A percentile compares a stretch with the other conserved stretches of the same genome.
These are phyloP conservation scores for Aeoliscus strigatus DNA, from an alignment of 2,797 vertebrate species.

Conservation along the genomic window DNA sequence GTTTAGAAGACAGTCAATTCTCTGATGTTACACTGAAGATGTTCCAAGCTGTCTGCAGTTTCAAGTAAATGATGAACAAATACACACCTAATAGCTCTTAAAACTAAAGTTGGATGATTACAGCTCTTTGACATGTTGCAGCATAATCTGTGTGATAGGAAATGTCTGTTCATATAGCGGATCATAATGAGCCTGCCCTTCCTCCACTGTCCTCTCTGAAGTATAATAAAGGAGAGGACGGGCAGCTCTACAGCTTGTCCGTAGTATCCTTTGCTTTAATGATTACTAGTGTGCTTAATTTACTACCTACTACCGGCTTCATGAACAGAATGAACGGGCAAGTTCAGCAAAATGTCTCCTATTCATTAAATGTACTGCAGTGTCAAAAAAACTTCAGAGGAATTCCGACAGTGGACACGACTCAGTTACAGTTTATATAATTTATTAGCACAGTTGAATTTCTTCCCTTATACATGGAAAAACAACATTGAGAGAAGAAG, in stretches of 20 bases:
- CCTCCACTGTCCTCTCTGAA: background rate
- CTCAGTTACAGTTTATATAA: constrained; percentile 25
- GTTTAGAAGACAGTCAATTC: constrained; percentile 18
- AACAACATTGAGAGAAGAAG: constrained; percentile 21
- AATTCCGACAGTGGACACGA: constrained; percentile 40
- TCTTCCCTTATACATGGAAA: constrained; percentile 12
- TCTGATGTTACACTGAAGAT: constrained; percentile 15
- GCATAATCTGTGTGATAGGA: constrained; percentile 6
- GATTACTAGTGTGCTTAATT: constrained; percentile 43
- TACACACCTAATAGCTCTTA: too few relatives aligned
- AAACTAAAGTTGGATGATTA: too few relatives aligned
- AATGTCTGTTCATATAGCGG: background rate
- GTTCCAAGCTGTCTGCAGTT: constrained; percentile 26
- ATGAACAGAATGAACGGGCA: constrained; percentile 40
- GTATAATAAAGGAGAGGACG: constrained; percentile 7
- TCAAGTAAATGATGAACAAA: too few relatives aligned
- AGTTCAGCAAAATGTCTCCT: constrained; percentile 41
- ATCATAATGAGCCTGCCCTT: constrained; percentile 11
- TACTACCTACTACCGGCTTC: constrained; percentile 29
- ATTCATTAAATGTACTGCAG: constrained; percentile 41
- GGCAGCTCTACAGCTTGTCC: constrained; percentile 3
- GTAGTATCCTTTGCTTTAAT: constrained; percentile 29
- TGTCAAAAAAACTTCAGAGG: constrained; percentile 36
- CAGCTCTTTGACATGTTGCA: constrained; percentile 13
- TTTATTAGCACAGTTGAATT: constrained; percentile 28